Evolutionary conservation across 2,113 vertebrate species (phyloP), one percentile per base, ranked within the genome.

Genomic region (Myotis davidii): DNA sequence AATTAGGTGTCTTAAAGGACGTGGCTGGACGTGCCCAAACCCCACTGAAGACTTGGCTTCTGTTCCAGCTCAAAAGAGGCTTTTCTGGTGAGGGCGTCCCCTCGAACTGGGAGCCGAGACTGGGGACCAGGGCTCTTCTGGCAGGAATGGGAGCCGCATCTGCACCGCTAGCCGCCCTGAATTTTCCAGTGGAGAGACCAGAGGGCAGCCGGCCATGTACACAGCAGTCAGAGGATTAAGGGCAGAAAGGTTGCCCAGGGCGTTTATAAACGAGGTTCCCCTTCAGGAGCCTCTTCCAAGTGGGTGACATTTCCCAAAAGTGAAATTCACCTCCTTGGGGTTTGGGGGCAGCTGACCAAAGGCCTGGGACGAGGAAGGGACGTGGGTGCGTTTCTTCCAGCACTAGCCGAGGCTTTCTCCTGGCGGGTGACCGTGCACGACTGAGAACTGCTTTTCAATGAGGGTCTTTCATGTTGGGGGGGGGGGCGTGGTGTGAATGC

Each of bases 291-390:
- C 85, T 85, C 88, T 93, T 87, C 88, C 84, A 89, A 85, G 18
- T 42, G 64, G 94, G 69, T 83, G 78, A 91, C 79, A 81, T 93
- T 95, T 95, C 93, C 91, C 95, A 92, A 76, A 94, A 69, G 81
- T 4, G 54, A 91, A 90, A 77, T 72, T 56, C 2, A 9, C 94
- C 94, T 87, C 92, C 92, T 94, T 20, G n/a, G 39, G 85, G 48
- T 45, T 67, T 23, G 32, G 20, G 29, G 56, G 86, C 61, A 76
- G 91, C 48, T 52, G 74, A 83, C 76, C 85, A 29, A 77, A 65
- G 85, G 69, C 76, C 32, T 37, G 34, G 73, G 42, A 76, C 0
- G 0, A 27, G 34, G 54, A 54, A 50, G 10, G 0, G 0, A n/a
- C 2, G 2, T 37, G 1, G 50, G 29, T 18, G 9, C 5, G 16